These are phyloP conservation scores for Urosaurus nigricauda DNA, from an alignment of 2,797 vertebrate genomes.

Conservation along the genomic window DNA sequence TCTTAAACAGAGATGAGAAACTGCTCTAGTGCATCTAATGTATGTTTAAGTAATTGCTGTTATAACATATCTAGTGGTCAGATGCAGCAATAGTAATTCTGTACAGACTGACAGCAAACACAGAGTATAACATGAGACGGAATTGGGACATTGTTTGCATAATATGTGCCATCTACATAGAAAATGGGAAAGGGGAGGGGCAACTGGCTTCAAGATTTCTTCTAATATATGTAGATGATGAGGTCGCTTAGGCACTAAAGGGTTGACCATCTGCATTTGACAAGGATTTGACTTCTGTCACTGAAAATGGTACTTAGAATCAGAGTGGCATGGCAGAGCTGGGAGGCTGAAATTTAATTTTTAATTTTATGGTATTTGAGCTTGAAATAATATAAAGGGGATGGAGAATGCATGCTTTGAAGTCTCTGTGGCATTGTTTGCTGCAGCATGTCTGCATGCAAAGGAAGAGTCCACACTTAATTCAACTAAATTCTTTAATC, in stretches of 20 bases:
- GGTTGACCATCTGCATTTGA: slow-evolving; percentile 77
- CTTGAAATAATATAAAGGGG: slow-evolving; percentile 61
- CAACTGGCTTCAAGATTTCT: slow-evolving; percentile 75
- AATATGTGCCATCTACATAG: slow-evolving; percentile 75
- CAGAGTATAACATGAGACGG: slow-evolving; percentile 59
- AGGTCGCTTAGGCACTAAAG: slow-evolving; percentile 77
- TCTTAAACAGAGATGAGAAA: slow-evolving; percentile 57
- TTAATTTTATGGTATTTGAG: slow-evolving; percentile 69
- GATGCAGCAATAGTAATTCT: slow-evolving; percentile 54
- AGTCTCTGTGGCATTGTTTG: slow-evolving; percentile 64
- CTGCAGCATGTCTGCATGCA: slow-evolving; percentile 56
- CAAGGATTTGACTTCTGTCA: slow-evolving; percentile 81
- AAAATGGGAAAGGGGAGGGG: slow-evolving; percentile 75
- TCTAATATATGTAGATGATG: slow-evolving; percentile 82
- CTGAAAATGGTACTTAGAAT: slow-evolving; percentile 80
- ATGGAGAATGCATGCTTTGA: slow-evolving; percentile 60
- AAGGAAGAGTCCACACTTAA: slow-evolving; percentile 16
- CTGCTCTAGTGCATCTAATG: slow-evolving; percentile 53
- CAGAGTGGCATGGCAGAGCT: slow-evolving; percentile 72
- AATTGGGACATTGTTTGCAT: slow-evolving; percentile 69
- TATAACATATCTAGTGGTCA: slow-evolving; percentile 64
- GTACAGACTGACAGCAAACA: slow-evolving; percentile 59
- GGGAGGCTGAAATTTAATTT: slow-evolving; percentile 73
- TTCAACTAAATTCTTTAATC: slow-evolving; percentile 50
- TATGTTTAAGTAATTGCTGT: slow-evolving; percentile 68